Percentiles rank a stretch among this genome's conserved stretches.
phyloP scores from a whole-genome alignment of 2,797 vertebrate species.

The Arctocebus calabarensis region DNA sequence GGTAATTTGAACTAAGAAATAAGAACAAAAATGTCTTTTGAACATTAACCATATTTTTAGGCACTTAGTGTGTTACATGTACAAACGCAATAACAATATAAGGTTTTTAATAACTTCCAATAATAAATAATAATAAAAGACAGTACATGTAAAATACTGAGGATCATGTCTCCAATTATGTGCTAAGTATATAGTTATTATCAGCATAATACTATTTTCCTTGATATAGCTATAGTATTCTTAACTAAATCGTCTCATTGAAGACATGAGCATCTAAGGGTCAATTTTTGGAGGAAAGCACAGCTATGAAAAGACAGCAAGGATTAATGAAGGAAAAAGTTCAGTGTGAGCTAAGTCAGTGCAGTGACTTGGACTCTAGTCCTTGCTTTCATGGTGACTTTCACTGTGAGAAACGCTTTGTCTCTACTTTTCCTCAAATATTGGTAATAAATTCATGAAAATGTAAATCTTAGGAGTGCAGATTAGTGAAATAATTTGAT shows the following conservation, averaged over 20 bases:
- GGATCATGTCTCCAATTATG: background rate
- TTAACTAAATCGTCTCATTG: background rate
- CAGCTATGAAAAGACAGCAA: background rate
- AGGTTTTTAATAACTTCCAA: background rate
- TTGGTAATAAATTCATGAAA: background rate
- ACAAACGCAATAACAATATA: background rate
- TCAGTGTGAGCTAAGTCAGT: background rate
- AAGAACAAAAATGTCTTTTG: background rate
- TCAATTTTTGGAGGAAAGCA: background rate
- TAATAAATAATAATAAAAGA: background rate
- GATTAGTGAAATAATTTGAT: background rate
- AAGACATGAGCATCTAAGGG: background rate
- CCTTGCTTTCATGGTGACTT: background rate
- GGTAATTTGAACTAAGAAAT: background rate
- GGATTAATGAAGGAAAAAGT: background rate
- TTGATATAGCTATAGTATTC: background rate
- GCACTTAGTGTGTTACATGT: background rate
- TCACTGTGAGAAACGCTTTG: background rate
- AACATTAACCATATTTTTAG: background rate
- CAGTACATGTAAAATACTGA: background rate
- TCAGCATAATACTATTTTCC: background rate
- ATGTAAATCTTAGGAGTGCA: background rate
- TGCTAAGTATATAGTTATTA: background rate
- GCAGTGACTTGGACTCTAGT: background rate
- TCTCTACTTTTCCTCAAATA: background rate